phyloP scores from a whole-genome alignment of 2,113 vertebrate genomes.

The Indicator maculatus region DNA sequence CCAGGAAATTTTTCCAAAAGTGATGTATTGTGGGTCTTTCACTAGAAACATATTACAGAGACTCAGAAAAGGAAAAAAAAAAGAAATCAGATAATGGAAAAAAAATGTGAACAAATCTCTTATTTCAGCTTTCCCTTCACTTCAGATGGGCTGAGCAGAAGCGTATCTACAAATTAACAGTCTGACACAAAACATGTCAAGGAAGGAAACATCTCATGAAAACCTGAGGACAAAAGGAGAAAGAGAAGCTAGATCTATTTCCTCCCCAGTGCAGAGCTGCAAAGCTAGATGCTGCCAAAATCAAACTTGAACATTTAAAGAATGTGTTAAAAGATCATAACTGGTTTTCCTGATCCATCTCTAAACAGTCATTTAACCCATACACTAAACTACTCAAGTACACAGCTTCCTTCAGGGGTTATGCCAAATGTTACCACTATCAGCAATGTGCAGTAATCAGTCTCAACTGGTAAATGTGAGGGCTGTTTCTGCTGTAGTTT shows the following conservation, averaged over 20 bases:
- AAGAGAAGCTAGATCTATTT: not conserved
- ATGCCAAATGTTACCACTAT: not conserved
- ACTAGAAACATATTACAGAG: not conserved
- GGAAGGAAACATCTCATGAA: not conserved
- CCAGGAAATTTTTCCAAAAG: not conserved
- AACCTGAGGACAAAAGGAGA: not conserved
- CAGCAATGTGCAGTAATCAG: not conserved
- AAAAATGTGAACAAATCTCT: not conserved
- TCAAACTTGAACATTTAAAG: not conserved
- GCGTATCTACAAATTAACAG: not conserved
- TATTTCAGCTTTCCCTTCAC: not conserved
- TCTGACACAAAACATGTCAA: not conserved
- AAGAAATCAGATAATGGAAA: not conserved
- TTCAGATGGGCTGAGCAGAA: not conserved
- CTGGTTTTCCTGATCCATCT: not conserved
- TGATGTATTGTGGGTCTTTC: not conserved
- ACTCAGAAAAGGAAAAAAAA: not conserved
- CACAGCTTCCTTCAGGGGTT: not conserved
- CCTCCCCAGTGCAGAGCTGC: not conserved
- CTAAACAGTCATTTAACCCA: not conserved
- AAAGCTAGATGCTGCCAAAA: not conserved
- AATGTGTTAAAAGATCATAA: not conserved
- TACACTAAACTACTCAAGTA: not conserved
- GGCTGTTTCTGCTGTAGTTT: not conserved
- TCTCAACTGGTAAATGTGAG: not conserved